A percentile compares a stretch with the other conserved stretches of the same genome.
phyloP scores from a whole-genome alignment of 1,140 invertebrate species.

The Micrasema longulum region DNA sequence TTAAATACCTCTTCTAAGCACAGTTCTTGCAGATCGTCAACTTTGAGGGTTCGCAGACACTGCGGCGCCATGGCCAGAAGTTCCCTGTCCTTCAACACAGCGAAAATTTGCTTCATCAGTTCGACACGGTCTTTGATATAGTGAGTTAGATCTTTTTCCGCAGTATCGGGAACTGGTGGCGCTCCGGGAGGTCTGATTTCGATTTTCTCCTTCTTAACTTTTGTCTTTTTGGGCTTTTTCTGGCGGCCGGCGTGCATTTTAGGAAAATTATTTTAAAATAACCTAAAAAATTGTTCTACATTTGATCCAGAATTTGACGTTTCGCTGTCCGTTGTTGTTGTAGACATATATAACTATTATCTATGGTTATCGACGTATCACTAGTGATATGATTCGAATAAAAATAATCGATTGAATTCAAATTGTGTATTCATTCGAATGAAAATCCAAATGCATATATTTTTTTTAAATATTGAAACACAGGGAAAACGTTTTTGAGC shows the following conservation, averaged over 20 bases:
- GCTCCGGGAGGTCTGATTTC: background rate
- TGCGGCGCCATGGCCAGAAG: conserved; percentile 72
- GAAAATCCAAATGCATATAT: no score
- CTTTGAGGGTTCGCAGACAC: conserved; percentile 68
- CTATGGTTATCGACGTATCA: no score
- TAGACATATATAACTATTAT: no score
- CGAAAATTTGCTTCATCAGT: conserved; percentile 74
- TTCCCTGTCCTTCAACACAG: conserved; percentile 72
- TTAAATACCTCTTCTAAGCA: conserved; percentile 73
- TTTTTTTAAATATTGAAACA: no score
- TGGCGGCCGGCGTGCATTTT: conserved; percentile 9
- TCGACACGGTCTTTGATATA: conserved; percentile 74
- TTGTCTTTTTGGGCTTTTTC: conserved; percentile 32
- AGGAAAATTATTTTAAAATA: background rate
- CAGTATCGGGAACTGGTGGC: background rate
- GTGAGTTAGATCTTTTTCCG: conserved; percentile 67
- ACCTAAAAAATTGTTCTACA: background rate
- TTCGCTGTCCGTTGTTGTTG: background rate
- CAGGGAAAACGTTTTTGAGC: no score
- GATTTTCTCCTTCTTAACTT: conserved; percentile 47
- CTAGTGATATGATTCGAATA: no score
- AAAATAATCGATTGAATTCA: no score
- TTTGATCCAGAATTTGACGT: background rate
- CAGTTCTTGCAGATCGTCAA: conserved; percentile 73
- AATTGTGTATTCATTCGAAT: no score